These are phyloP conservation scores for Drosophila erecta DNA, from an alignment of 1,140 invertebrate genomes.

Conservation along the genomic window DNA sequence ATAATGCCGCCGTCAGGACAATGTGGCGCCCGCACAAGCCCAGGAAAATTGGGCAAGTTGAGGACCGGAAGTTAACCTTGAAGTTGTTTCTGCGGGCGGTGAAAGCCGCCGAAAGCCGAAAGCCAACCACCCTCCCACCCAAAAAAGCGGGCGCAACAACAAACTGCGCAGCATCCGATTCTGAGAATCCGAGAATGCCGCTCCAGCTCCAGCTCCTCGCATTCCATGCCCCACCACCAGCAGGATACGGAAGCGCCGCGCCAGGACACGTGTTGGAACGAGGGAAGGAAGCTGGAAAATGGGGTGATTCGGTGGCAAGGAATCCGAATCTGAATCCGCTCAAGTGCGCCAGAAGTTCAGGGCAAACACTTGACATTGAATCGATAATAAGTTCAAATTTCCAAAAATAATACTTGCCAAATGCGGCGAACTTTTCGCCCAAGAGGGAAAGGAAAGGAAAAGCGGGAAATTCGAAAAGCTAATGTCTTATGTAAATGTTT, in stretches of 20 bases:
- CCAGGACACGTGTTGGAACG: conserved; percentile 62
- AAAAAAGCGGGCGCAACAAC: conserved; percentile 20
- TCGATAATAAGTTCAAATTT: conserved; percentile 75
- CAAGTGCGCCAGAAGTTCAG: conserved; percentile 50
- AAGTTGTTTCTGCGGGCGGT: conserved; percentile 53
- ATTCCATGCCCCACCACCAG: conserved; percentile 55
- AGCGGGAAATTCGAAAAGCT: conserved; percentile 4
- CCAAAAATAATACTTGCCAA: conserved; percentile 50
- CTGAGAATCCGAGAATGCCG: conserved; percentile 4
- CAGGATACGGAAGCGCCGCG: background rate
- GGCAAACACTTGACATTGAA: conserved; percentile 76
- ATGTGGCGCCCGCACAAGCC: conserved; percentile 51
- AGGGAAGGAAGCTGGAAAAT: conserved; percentile 43
- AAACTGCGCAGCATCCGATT: conserved; percentile 69
- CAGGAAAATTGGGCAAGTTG: conserved; percentile 33
- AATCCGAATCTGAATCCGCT: conserved; percentile 17
- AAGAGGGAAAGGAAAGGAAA: background rate
- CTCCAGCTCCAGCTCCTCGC: background rate
- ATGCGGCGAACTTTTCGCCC: conserved; percentile 25
- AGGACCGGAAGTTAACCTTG: conserved; percentile 71
- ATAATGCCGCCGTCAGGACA: conserved; percentile 51
- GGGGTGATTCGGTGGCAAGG: conserved; percentile 40
- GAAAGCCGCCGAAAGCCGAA: conserved; percentile 21
- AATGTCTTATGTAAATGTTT: conserved; percentile 57
- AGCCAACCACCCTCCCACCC: background rate